Evolutionary conservation across 2,888 invertebrate species (phyloP), one percentile per base, ranked within the genome.

Genomic region (Synergus umbraculus): DNA sequence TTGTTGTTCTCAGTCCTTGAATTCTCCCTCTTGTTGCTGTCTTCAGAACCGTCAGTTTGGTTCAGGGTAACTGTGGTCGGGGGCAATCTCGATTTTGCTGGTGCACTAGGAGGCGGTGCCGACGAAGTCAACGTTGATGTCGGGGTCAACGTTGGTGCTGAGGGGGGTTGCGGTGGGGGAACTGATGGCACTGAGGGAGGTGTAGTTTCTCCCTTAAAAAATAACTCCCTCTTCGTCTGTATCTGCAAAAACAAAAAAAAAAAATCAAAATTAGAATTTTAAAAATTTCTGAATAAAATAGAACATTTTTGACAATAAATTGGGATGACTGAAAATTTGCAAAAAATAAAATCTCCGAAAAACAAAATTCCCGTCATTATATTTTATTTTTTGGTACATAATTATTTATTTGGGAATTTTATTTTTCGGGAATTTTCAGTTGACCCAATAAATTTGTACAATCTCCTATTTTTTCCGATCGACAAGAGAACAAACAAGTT

Each of bases 191-290:
- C 91, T 73, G 95, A 94, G 43, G 90, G 88, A 9, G 89, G 87
- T 22, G 90, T 88, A 80, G 85, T 81, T 77, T 91, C 91, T 29
- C 91, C 89, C 92, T 96, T 96, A 93, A 97, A 97, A 93, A 97
- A 97, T 93, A 97, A 94, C 94, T 97, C 97, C 88, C 97, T 95
- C 94, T 97, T 97, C 92, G 95, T 95, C 93, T 96, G 96, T 92
- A 96, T 94, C 95, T 96, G 94, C n/a, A 66, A 41, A 65, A 66
- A 4, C 3, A 0, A 43, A 65, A 37, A 1, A 41, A 65, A 65
- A 15, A 37, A 8, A 22, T n/a, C n/a, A 15, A 41, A 41, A 41
- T 65, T 65, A 41, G 15, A 37, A 65, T 15, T 15, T 4, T 12
- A 7, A 41, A 41, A 1, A 37, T 15, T 37, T 15, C 12, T 10